Base-by-base conservation (phyloP, 2,797 vertebrate genomes). In the Notolepis coatsorum region DNA sequence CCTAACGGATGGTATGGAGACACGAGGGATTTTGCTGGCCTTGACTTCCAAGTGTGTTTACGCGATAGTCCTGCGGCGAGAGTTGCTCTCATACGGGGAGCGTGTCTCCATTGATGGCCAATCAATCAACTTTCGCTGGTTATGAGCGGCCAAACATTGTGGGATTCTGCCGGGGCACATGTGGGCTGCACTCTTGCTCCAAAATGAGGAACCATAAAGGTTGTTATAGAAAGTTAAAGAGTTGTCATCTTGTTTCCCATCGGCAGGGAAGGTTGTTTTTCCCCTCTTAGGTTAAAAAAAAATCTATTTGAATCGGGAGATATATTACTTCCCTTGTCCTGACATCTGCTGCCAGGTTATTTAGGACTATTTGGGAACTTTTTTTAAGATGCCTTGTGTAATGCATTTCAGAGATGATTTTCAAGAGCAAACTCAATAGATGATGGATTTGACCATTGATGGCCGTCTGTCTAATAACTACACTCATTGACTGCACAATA, bases 31-130 rank as follows among this genome's bases (percentile, higher is more conserved):
- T 89, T 86, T 80, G 83, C 81, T 88, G 91, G 89, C 91, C 90
- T 91, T 91, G 91, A 92, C 87, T 90, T 88, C 86, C 87, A 85
- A 82, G 75, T 68, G 70, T 89, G 85, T 91, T 93, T 90, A 91
- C 85, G 63, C 52, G 81, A 88, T 86, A 82, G 85, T 57, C 81
- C 80, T 87, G 86, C 0, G 88, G 86, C 24, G 23, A 48, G 35
- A 56, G 62, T 7, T n/a, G n/a, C 77, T 74, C 77, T 87, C 78
- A 68, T 76, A 73, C 68, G 31, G 76, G 75, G 72, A 88, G 84
- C 79, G 83, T 83, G 87, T 90, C 87, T 90, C 73, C 77, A 57
- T 75, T 79, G 85, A 92, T 88, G 88, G 85, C 84, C 86, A 85
- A 90, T 91, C 90, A 84, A 88, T 91, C 90, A 91, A 82, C 74